phyloP scores from a whole-genome alignment of 2,113 vertebrate species.

The Xenotilapia longispinis region DNA sequence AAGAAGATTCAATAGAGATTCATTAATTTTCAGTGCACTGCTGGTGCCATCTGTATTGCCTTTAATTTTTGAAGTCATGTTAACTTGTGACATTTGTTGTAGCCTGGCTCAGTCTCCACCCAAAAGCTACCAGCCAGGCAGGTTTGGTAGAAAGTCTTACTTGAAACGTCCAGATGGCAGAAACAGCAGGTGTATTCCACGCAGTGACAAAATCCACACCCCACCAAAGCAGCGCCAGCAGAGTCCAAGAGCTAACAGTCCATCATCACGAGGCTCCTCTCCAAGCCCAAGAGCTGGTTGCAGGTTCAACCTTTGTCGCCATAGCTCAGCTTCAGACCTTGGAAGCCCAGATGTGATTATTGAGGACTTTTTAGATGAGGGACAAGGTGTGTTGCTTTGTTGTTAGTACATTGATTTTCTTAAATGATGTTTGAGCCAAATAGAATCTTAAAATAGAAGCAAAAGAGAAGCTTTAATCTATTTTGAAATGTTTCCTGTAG shows the following conservation, averaged over 20 bases:
- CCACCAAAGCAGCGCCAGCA: not conserved
- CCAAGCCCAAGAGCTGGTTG: not conserved
- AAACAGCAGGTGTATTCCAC: not conserved
- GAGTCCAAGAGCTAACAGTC: not conserved
- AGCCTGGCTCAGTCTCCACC: not conserved
- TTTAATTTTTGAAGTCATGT: not conserved
- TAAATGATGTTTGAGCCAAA: not conserved
- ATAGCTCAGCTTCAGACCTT: not conserved
- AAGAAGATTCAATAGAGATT: not conserved
- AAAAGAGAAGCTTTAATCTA: not conserved
- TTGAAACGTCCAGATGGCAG: not conserved
- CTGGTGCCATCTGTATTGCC: not conserved
- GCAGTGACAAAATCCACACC: not conserved
- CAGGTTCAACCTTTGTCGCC: not conserved
- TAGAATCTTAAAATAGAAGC: not conserved
- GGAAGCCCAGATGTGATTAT: constrained; percentile 72
- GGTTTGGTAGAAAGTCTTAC: not conserved
- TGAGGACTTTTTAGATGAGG: constrained; percentile 77
- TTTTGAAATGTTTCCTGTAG: not conserved
- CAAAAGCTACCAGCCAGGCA: not conserved
- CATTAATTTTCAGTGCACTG: not conserved
- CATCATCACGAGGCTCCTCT: not conserved
- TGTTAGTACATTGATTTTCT: not conserved
- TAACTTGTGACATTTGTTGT: not conserved
- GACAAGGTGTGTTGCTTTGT: not conserved